Base-by-base conservation (phyloP, 2,113 vertebrate species). In the Puntigrus tetrazona region DNA sequence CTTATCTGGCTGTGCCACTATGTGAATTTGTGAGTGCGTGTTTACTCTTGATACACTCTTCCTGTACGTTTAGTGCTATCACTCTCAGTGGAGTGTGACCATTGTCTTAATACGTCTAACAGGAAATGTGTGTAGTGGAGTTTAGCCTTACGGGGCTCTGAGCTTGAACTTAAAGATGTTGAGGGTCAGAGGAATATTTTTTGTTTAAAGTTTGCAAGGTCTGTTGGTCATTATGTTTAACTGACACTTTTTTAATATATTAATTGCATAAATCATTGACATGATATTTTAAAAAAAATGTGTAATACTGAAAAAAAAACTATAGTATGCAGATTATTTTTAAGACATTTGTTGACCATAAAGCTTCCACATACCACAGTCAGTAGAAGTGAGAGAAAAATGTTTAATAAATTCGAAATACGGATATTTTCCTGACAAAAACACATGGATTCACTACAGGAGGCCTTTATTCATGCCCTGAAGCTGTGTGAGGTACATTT, bases 1-100 rank as follows among this genome's bases (percentile, higher is more conserved):
- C 78, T 63, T 65, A 80, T 65, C 78, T 65, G 41, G 25, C 78
- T 65, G 78, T 67, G 78, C 41, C 38, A 80, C 36, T 67, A 31
- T 45, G 41, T 31, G 78, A 80, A 29, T 80, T 41, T 27, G 14
- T 27, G 36, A 59, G 78, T 67, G 10, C 13, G 3, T 79, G 57
- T 80, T 47, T 80, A 47, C 59, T 47, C 59, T 29, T 65, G 78
- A 80, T 45, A 80, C 78, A 45, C 38, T 13, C 27, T 65, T 18
- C 1, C n/a, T 47, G 38, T 41, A 47, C 9, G 20, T 65, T 80
- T 22, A 80, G 16, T 9, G 59, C 59, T 45, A 47, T 65, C 78
- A 65, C 8, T 31, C 59, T 65, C 25, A 65, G 14, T 43, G n/a
- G 36, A 65, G n/a, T 65, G 38, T 65, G 57, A 65, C 78, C 57